These are phyloP conservation scores for Notechis scutatus DNA, from an alignment of 2,113 vertebrate genomes.

Conservation along the genomic window DNA sequence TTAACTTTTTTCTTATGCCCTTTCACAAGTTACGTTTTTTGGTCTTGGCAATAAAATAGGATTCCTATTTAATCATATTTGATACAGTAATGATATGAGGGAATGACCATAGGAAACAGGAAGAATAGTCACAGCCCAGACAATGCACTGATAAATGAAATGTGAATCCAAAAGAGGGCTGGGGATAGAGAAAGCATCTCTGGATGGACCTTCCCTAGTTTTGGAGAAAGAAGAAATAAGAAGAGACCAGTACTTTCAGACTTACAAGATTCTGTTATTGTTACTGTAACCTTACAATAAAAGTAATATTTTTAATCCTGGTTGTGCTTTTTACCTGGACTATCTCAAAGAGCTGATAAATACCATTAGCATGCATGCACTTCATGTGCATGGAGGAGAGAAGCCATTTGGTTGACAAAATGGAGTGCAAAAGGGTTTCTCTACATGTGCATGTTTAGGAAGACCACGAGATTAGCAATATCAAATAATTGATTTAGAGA, in stretches of 20 bases:
- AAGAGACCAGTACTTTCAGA: background rate
- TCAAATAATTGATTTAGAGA: background rate
- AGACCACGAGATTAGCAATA: background rate
- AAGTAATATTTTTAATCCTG: background rate
- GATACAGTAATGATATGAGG: background rate
- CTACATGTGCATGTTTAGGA: background rate
- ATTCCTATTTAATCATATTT: background rate
- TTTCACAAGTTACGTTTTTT: background rate
- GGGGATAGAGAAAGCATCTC: background rate
- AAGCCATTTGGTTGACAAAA: background rate
- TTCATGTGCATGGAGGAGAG: background rate
- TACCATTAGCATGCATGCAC: background rate
- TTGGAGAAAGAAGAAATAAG: background rate
- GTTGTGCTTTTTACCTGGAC: background rate
- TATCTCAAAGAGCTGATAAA: background rate
- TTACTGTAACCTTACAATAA: background rate
- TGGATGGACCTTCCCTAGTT: background rate
- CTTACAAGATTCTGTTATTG: background rate
- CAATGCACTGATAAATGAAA: background rate
- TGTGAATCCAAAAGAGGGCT: background rate
- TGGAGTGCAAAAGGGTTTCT: background rate
- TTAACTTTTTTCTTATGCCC: background rate
- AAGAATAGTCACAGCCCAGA: background rate
- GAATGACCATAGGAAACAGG: background rate
- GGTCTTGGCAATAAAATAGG: background rate